Percentiles rank a stretch among this genome's conserved stretches.
These are phyloP conservation scores for Lophius americanus DNA, from an alignment of 2,797 vertebrate genomes.

Conservation along the genomic window DNA sequence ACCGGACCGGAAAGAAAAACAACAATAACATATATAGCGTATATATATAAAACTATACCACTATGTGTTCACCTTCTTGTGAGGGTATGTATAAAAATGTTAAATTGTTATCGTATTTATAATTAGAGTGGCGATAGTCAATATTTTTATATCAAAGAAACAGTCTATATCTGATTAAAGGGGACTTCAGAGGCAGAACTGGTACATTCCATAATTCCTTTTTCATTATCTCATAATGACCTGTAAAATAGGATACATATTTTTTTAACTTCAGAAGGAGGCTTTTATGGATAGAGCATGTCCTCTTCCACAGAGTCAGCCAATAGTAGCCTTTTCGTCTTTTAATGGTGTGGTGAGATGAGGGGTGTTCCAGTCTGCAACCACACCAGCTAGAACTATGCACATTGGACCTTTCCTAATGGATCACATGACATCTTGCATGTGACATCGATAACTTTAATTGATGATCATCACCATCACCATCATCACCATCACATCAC, in stretches of 20 bases:
- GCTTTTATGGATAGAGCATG: too few species aligned
- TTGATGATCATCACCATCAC: neutral
- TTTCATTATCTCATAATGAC: neutral
- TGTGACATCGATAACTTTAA: neutral
- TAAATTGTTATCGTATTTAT: constrained; percentile 6
- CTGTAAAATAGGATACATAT: neutral
- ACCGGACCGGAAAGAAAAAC: too few species aligned
- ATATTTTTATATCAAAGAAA: neutral
- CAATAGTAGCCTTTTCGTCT: too few species aligned
- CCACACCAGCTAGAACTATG: neutral
- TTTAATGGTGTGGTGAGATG: too few species aligned
- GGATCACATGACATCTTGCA: neutral
- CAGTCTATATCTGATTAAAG: neutral
- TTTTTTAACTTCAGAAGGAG: neutral
- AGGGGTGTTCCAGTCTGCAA: too few species aligned
- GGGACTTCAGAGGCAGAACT: neutral
- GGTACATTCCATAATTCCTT: neutral
- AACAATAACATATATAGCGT: too few species aligned
- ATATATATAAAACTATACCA: too few species aligned
- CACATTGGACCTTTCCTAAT: neutral
- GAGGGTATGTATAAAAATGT: neutral
- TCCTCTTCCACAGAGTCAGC: too few species aligned
- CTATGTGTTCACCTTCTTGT: too few species aligned
- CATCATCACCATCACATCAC: too few species aligned
- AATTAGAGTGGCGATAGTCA: neutral